phyloP scores from a whole-genome alignment of 2,888 invertebrate genomes.

The Steinernema hermaphroditum region DNA sequence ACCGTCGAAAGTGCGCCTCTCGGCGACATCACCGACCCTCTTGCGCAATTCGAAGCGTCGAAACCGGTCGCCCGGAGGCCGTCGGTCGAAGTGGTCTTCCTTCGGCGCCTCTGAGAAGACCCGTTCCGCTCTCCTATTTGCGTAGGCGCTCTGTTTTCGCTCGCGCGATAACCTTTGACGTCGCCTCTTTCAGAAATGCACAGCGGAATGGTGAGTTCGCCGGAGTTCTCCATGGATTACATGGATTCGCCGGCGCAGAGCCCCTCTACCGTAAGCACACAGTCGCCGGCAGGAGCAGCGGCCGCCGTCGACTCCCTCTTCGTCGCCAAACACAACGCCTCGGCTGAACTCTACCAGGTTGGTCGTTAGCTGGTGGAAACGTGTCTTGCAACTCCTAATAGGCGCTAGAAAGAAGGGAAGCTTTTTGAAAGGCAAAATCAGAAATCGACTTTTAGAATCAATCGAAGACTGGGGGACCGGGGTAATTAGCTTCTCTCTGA shows the following conservation, averaged over 20 bases:
- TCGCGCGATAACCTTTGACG: slow-evolving; percentile 8
- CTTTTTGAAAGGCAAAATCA: too few species aligned
- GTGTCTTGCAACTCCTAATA: not conserved
- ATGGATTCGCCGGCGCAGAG: slow-evolving; percentile 24
- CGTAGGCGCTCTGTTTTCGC: slow-evolving; percentile 20
- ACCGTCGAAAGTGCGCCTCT: not conserved
- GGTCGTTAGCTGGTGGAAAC: not conserved
- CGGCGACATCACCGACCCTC: not conserved
- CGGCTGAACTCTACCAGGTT: slow-evolving; percentile 63
- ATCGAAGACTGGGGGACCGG: too few species aligned
- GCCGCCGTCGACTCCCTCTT: slow-evolving; percentile 51
- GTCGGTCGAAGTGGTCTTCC: not conserved
- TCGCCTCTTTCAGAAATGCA: not conserved
- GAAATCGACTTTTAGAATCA: too few species aligned
- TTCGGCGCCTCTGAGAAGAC: slow-evolving; percentile 4
- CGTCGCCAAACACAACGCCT: slow-evolving; percentile 60
- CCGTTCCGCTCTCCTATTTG: slow-evolving; percentile 17
- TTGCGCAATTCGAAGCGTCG: not conserved
- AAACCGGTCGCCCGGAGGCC: slow-evolving; percentile 8
- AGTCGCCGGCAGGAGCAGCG: not conserved
- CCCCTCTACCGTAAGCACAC: not conserved
- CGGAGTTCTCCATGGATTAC: slow-evolving; percentile 20
- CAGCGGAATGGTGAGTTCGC: slow-evolving; percentile 10
- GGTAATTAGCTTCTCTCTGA: not conserved
- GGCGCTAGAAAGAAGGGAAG: not conserved